Evolutionary conservation across 2,797 vertebrate species (phyloP), one percentile per base, ranked within the genome.

Genomic region (Myotis daubentonii): DNA sequence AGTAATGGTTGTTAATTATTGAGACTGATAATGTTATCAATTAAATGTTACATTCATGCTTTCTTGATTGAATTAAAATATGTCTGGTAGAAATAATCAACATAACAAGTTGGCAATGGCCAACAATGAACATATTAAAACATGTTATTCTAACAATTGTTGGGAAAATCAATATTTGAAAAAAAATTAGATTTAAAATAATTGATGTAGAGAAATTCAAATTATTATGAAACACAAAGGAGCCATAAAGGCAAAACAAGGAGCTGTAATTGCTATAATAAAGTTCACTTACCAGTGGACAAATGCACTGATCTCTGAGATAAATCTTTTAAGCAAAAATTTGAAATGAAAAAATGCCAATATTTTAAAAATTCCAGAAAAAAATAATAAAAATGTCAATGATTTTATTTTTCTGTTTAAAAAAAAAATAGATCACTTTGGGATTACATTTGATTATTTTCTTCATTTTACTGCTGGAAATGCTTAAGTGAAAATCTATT

Each of bases 51-150:
- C 79, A 30, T 66, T 79, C 7, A 70, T 66, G 36, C 12, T 20
- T 22, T 11, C 16, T 72, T 92, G 72, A 88, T 20, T 85, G 75
- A 76, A 33, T 74, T 62, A 76, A 82, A 70, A 71, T 78, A 89
- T 72, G 13, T 78, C 33, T 76, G 60, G 13, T 76, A 85, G 33
- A 95, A 94, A 87, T n/a, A 79, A 66, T 62, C 17, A 89, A 80
- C 30, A 78, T 36, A 70, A 81, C 47, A 87, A 65, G 22, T 44
- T 91, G 66, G 23, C n/a, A 60, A 57, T 44, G 7, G 10, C 2
- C 28, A 92, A 38, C 8, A 76, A 62, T 8, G 6, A 1, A 80
- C 12, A 47, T 70, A n/a, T 76, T 33, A 87, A 92, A 87, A 38
- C 7, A 72, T 55, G 5, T n/a, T 17, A 41, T 44, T 74, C 9